Base-by-base conservation (phyloP, 2,888 invertebrate species). In the Poecilus cupreus region DNA sequence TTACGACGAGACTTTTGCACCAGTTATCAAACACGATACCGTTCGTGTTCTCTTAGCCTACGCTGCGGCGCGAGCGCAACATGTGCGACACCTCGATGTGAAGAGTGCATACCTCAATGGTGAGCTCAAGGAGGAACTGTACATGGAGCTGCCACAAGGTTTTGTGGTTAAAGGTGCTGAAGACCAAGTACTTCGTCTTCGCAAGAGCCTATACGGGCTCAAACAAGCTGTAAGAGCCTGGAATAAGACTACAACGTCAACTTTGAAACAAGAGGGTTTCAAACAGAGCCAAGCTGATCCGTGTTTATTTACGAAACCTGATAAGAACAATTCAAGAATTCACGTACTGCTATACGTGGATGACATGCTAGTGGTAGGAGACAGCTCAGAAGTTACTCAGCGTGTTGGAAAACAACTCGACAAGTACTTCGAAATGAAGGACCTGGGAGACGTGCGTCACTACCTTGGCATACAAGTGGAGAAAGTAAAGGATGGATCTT, bases 61-160 rank as follows among this genome's bases (percentile, higher is more conserved):
- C 51, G 18, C 51, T 18, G 51, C 51, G 18, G 8, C 51, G 51
- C 51, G 18, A 13, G 8, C 18, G 1, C 3, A 51, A 18, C 3
- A 18, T 8, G 18, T 18, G 6, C 16, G 51, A 18, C 51, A 51
- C 18, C 51, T 51, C 10, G 51, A 20, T 10, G 20, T 51, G 10
- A 51, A 51, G 10, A 51, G 51, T 8, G 51, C 20, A 10, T 51
- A 51, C 20, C 20, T 51, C 6, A 49, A 18, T n/a, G 16, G 49
- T 16, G 5, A 79, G 83, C 11, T 79, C 85, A 1, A 80, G 84
- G 39, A 85, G 49, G 37, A 37, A 39, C 51, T 22, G 68, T 51
- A 64, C 70, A 82, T 26, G 26, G 37, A 24, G 46, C 39, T 2
- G 77, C 49, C 43, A 54, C 22, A 11, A 60, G 11, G 37, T 37